A percentile compares a stretch with the other conserved stretches of the same genome.
phyloP scores from a whole-genome alignment of 2,113 vertebrate species.

The Chrysemys picta region DNA sequence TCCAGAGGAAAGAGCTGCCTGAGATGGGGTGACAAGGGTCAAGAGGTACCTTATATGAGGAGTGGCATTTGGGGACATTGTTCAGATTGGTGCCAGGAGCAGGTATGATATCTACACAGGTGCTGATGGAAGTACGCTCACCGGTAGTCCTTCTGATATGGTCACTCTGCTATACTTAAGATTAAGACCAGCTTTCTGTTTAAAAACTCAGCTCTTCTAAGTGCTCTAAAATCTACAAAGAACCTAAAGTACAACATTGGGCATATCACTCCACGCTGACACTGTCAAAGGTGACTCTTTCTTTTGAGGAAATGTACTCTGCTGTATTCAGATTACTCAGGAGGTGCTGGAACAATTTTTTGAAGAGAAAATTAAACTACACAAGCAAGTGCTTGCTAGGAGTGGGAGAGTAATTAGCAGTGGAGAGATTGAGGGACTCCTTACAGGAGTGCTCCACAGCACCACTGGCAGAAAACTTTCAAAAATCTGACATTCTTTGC shows the following conservation, averaged over 20 bases:
- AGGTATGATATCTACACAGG: neutral
- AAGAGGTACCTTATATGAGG: neutral
- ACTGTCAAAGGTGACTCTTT: neutral
- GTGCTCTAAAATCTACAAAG: neutral
- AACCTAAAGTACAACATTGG: neutral
- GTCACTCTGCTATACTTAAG: neutral
- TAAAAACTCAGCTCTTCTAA: neutral
- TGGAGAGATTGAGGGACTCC: neutral
- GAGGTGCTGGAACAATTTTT: neutral
- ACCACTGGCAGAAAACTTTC: neutral
- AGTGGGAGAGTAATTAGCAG: neutral
- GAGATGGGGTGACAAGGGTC: neutral
- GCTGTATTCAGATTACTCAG: neutral
- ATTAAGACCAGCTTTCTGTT: neutral
- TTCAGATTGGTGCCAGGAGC: neutral
- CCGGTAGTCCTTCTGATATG: neutral
- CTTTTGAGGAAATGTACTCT: neutral
- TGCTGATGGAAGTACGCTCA: neutral
- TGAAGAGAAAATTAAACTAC: neutral
- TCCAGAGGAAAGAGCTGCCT: neutral
- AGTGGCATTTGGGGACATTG: neutral
- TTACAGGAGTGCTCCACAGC: neutral
- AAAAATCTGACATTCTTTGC: neutral
- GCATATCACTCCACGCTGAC: neutral
- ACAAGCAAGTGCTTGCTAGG: neutral